Evolutionary conservation across 2,797 vertebrate genomes (phyloP), one percentile per base, ranked within the genome.

Genomic region (Diglossa cyanea): DNA sequence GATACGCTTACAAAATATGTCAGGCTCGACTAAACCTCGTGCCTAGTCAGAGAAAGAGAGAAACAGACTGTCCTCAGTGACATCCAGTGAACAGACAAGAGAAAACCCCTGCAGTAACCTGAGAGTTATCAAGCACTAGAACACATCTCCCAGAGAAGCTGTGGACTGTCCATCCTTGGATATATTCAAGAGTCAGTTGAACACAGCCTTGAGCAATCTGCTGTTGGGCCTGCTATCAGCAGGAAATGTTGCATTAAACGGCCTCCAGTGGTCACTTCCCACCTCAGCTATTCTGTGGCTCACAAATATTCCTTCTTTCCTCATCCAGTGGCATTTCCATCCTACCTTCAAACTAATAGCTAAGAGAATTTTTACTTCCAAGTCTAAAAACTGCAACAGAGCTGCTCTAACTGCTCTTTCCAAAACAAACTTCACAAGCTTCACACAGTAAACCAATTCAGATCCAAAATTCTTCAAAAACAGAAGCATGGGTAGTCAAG

Each of bases 391-490:
- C 30, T 35, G 47, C 39, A 62, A 50, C 33, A 61, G 17, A 75
- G 4, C 8, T 70, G 31, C 21, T 78, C 40, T 66, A 39, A 37
- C 23, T 53, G 15, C 10, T 84, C 11, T n/a, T 80, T 13, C 68
- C 72, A 85, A 85, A 48, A 54, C 30, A 74, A 24, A 6, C 7
- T 42, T 72, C 16, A 8, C 0, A 3, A 67, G 28, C 60, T 80
- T 55, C 13, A 12, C 26, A 45, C 20, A 55, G 25, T n/a, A 81
- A 86, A 89, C 35, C 28, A 96, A 77, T 81, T 92, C 72, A 88
- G 35, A 95, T 73, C 54, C 70, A 89, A 94, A 96, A 94, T 93
- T 58, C 15, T 66, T 95, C 85, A 95, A 93, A 93, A 97, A 57
- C 58, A 72, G 17, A 71, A 90, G 92, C 58, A 90, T 42, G 94